phyloP scores from a whole-genome alignment of 1,140 invertebrate species.

The Ceratosolen solmsi region DNA sequence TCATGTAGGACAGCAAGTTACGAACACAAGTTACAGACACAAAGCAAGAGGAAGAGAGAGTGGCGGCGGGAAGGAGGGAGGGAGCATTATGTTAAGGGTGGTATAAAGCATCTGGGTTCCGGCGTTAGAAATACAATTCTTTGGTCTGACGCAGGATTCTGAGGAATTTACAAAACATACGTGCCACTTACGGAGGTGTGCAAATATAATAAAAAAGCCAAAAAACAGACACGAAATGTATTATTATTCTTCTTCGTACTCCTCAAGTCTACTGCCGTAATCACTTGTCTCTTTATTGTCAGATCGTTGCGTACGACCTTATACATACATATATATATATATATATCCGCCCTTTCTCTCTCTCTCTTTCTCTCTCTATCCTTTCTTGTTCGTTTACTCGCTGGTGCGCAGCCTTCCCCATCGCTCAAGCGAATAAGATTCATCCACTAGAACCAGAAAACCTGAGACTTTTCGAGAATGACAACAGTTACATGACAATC shows the following conservation, averaged over 20 bases:
- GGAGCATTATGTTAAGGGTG: conserved; percentile 3
- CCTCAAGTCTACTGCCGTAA: not conserved
- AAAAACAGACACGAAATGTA: not conserved
- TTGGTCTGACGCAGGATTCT: conserved; percentile 43
- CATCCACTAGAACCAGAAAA: not conserved
- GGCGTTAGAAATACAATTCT: conserved; percentile 42
- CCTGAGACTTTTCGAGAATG: not conserved
- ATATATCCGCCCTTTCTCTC: not conserved
- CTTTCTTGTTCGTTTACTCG: not conserved
- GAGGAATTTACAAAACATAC: not conserved
- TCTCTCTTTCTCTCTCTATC: not conserved
- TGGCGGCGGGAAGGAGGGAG: not conserved
- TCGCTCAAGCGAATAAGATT: no score
- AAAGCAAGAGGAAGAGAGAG: not conserved
- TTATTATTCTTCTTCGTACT: not conserved
- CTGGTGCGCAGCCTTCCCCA: not conserved
- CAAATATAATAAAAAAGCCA: not conserved
- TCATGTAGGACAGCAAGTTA: not conserved
- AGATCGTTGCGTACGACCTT: not conserved
- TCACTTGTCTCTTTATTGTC: conserved; percentile 7
- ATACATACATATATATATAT: no score
- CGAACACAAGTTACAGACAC: not conserved
- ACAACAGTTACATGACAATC: not conserved
- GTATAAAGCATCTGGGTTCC: not conserved
- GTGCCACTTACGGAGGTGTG: not conserved